Conservation (phyloP, 2,888 invertebrate genomes). For the Cryptocephalus primarius region DNA sequence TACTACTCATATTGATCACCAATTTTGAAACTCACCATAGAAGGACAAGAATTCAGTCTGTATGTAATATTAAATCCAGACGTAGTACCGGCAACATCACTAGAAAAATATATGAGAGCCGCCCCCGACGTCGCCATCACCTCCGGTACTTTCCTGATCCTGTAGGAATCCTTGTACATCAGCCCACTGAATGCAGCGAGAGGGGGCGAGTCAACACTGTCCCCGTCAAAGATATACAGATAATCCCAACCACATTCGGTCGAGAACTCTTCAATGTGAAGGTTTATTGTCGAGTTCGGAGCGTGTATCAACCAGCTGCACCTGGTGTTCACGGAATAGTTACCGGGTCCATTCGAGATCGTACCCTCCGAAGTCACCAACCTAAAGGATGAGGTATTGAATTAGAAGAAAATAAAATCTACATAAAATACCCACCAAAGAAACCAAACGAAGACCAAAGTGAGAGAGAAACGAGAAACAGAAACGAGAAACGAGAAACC, state of each 20-base stretch:
- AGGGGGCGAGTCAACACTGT: conserved; percentile 85
- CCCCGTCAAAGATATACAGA: conserved; percentile 87
- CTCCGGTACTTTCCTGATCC: conserved; percentile 62
- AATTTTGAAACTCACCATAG: conserved; percentile 39
- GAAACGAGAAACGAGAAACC: too few species aligned
- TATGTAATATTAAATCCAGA: conserved; percentile 96
- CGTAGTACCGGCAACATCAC: conserved; percentile 97
- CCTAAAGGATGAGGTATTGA: too few species aligned
- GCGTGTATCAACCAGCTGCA: conserved; percentile 92
- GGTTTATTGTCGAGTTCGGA: conserved; percentile 55
- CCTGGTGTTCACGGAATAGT: conserved; percentile 86
- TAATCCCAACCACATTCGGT: conserved; percentile 99
- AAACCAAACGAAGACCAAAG: too few species aligned
- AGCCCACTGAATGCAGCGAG: conserved; percentile 88
- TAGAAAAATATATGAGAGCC: conserved; percentile 89
- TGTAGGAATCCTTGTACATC: conserved; percentile 69
- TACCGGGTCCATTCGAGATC: conserved; percentile 81
- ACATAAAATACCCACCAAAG: too few species aligned
- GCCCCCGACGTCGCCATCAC: conserved; percentile 80
- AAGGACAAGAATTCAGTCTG: conserved; percentile 73
- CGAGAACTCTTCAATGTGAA: conserved; percentile 88
- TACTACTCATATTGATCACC: too few species aligned
- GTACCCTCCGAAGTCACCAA: conserved; percentile 56
- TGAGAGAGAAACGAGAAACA: too few species aligned
- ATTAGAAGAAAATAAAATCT: too few species aligned